Conservation (phyloP, 2,888 invertebrate species). For the Mythimna pallens region DNA sequence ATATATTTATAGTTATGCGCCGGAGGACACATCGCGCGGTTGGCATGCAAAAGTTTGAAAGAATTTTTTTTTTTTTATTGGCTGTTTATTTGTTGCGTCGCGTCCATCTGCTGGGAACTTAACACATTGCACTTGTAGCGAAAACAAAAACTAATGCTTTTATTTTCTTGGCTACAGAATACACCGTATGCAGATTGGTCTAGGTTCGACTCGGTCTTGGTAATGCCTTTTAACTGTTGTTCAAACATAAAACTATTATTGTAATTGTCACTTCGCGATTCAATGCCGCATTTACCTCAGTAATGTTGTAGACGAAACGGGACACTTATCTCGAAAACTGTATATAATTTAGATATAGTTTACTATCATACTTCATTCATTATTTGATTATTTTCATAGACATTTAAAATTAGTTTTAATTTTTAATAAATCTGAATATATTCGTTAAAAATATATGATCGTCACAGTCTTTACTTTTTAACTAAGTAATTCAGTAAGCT, state of each 20-base stretch:
- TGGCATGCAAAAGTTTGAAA: no score
- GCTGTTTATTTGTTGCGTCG: neutral
- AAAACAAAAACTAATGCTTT: neutral
- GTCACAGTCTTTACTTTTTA: slow-evolving; percentile 22
- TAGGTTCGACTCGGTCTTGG: slow-evolving; percentile 40
- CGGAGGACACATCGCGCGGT: no score
- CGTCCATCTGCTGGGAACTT: neutral
- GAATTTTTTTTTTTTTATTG: no score
- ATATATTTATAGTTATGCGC: no score
- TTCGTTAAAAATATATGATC: slow-evolving; percentile 20
- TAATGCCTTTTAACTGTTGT: slow-evolving; percentile 51
- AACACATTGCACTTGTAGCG: neutral
- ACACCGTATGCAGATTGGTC: slow-evolving; percentile 17
- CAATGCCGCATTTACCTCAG: slow-evolving; percentile 72
- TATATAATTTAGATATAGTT: slow-evolving; percentile 44
- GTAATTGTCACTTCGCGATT: slow-evolving; percentile 55
- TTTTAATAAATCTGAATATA: slow-evolving; percentile 33
- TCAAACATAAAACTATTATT: slow-evolving; percentile 31
- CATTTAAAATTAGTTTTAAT: slow-evolving; percentile 38
- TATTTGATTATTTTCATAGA: slow-evolving; percentile 41
- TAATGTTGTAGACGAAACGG: slow-evolving; percentile 63
- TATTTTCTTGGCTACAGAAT: slow-evolving; percentile 27
- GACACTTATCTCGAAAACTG: slow-evolving; percentile 50
- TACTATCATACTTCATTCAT: slow-evolving; percentile 27
- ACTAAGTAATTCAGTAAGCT: slow-evolving; percentile 14